Percentiles rank a stretch among this genome's conserved stretches.
Conservation (phyloP, 1,140 invertebrate genomes). For the Trinorchestia longiramus region DNA sequence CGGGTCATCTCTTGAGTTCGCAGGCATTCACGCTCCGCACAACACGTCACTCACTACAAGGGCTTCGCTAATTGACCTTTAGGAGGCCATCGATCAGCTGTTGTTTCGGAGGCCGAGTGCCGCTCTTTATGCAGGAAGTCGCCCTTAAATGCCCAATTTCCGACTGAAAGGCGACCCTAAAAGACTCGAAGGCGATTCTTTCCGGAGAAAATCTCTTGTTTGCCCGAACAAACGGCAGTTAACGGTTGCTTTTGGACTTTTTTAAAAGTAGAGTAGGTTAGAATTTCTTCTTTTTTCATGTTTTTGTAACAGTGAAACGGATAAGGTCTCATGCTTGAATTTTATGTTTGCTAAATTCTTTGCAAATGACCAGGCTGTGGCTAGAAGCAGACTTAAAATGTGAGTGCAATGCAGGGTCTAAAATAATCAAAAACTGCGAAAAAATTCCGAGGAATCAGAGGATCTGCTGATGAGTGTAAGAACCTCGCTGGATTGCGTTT, state of each 20-base stretch:
- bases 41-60: background rate
- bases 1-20: background rate
- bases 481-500: too few relatives aligned
- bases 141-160: conserved; percentile 27
- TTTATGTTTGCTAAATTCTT: background rate
- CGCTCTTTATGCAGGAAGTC: conserved; percentile 23
- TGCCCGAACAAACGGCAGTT: background rate
- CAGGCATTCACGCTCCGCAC: background rate
- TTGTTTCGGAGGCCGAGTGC: background rate
- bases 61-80: conserved; percentile 26
- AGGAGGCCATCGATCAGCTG: conserved; percentile 32
- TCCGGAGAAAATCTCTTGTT: background rate
- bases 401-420: too few relatives aligned
- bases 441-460: too few relatives aligned
- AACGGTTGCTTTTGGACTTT: background rate
- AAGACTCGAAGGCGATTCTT: background rate
- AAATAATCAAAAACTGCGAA: too few relatives aligned
- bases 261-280: background rate
- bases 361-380: background rate
- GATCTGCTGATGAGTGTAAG: too few relatives aligned
- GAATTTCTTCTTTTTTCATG: background rate
- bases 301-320: background rate
- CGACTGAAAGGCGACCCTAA: background rate
- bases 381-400: too few relatives aligned
- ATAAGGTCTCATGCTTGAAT: background rate